phyloP scores from a whole-genome alignment of 2,113 vertebrate species.

The Plecturocebus donacophilus region DNA sequence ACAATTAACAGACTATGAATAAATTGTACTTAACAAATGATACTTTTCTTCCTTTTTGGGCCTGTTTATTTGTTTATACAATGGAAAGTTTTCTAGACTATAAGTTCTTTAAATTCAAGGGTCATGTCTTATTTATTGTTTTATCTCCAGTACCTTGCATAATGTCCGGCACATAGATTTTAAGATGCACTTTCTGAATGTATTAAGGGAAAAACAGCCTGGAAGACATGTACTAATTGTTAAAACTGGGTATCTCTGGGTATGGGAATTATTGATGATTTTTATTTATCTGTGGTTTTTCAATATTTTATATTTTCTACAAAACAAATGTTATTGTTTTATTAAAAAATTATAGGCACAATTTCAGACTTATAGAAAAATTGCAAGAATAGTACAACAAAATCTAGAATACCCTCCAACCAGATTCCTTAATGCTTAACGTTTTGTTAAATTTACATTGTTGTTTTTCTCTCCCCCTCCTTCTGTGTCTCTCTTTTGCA shows the following conservation, averaged over 20 bases:
- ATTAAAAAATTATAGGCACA: background rate
- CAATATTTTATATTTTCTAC: background rate
- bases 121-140: background rate
- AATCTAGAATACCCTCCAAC: background rate
- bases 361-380: conserved; percentile 15
- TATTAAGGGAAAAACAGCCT: background rate
- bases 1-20: background rate
- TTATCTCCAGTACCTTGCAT: background rate
- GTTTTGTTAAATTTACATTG: background rate
- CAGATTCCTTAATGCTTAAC: background rate
- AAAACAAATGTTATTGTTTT: background rate
- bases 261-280: background rate
- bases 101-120: background rate
- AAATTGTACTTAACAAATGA: background rate
- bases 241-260: background rate
- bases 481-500: background rate
- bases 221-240: background rate
- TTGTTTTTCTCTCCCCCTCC: background rate
- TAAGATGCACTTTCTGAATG: conserved; percentile 6
- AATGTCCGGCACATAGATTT: background rate
- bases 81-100: background rate
- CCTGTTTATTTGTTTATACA: background rate
- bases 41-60: background rate
- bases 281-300: conserved; percentile 13
- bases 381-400: background rate